Conservation (phyloP, 2,113 vertebrate genomes). For the Spizaetus ornatus region DNA sequence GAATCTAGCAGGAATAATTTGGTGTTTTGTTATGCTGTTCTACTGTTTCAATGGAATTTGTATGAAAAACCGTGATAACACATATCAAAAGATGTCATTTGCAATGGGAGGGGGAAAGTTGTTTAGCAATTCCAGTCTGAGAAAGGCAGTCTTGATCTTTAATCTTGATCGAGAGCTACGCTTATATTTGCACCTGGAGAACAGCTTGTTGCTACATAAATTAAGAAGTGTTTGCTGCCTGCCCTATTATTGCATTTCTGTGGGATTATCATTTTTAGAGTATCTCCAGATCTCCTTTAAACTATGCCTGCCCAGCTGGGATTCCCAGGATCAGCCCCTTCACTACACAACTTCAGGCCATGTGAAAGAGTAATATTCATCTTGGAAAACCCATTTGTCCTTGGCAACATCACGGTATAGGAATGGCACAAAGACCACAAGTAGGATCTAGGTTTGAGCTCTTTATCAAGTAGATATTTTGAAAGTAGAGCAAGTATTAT, state of each 20-base stretch:
- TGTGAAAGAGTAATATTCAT: neutral
- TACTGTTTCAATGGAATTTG: neutral
- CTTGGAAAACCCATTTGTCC: neutral
- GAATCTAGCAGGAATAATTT: conserved; percentile 9
- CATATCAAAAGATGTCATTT: neutral
- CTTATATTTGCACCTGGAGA: neutral
- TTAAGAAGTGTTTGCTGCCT: neutral
- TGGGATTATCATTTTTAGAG: neutral
- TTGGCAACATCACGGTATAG: rapidly evolving
- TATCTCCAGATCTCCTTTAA: neutral
- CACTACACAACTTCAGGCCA: neutral
- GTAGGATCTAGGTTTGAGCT: neutral
- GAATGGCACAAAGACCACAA: neutral
- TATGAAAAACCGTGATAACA: neutral
- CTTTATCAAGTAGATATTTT: neutral
- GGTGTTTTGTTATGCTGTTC: neutral
- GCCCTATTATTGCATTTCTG: neutral
- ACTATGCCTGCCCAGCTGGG: neutral
- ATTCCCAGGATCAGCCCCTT: neutral
- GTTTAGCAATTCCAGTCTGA: neutral
- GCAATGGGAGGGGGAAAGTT: neutral
- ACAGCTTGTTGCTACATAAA: neutral
- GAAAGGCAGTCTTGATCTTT: neutral
- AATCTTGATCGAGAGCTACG: neutral
- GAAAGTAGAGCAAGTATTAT: neutral